Conservation (phyloP, 2,888 invertebrate species). For the Himalopsyche kuldschensis region DNA sequence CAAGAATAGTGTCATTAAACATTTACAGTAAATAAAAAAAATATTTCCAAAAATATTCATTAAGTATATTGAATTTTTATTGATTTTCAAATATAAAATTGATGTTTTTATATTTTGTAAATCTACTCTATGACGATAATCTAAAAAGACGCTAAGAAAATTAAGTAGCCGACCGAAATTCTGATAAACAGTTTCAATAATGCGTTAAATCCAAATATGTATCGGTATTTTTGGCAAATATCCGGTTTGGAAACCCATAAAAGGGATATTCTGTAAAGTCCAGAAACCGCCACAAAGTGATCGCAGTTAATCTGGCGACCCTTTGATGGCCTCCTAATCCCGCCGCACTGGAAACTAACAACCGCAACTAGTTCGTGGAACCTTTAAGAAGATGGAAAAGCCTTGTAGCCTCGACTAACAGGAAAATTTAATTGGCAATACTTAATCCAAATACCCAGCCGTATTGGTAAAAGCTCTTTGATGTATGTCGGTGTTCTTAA, state of each 20-base stretch:
- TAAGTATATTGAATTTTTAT: too few species aligned
- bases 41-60: too few species aligned
- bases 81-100: too few species aligned
- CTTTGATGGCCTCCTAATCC: constrained; percentile 37
- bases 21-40: too few species aligned
- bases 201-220: background rate
- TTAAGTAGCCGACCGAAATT: background rate
- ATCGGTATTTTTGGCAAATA: background rate
- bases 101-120: too few species aligned
- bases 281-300: constrained; percentile 17
- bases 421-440: constrained; percentile 29
- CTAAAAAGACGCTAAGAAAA: background rate
- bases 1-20: too few species aligned
- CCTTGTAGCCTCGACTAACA: constrained; percentile 20
- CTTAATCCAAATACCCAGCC: background rate
- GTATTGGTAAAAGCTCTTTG: background rate
- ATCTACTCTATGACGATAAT: too few species aligned
- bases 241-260: constrained; percentile 13
- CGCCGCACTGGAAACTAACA: background rate
- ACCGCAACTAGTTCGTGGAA: constrained; percentile 21
- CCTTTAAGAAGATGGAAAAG: constrained; percentile 29
- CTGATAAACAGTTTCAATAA: background rate
- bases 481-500: background rate
- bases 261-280: constrained; percentile 5
- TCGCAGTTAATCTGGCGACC: constrained; percentile 33